These are phyloP conservation scores for Halictus quadricinctus DNA, from an alignment of 2,888 invertebrate genomes.

Conservation along the genomic window DNA sequence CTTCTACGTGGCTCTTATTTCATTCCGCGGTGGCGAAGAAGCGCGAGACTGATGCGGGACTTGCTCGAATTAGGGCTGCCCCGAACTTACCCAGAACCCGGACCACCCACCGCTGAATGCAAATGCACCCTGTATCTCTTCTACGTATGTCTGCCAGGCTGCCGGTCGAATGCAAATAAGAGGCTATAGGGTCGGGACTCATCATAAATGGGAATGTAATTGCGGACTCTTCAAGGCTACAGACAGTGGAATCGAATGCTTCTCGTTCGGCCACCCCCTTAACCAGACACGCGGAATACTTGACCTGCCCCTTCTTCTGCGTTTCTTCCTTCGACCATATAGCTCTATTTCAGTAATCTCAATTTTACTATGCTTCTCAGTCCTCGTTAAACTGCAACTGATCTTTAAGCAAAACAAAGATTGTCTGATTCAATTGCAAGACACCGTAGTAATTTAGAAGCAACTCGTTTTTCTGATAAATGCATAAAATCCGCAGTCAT, in stretches of 20 bases:
- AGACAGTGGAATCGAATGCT: background rate
- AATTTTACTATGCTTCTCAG: too few relatives aligned
- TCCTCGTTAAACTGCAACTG: too few relatives aligned
- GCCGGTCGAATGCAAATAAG: slow-evolving; percentile 33
- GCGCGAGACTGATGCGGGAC: slow-evolving; percentile 32
- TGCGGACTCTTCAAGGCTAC: slow-evolving; percentile 29
- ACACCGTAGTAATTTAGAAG: too few relatives aligned
- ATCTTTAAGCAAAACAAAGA: too few relatives aligned
- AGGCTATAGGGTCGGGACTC: slow-evolving; percentile 3
- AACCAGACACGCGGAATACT: background rate
- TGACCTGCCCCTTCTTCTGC: background rate
- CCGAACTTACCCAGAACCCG: slow-evolving; percentile 16
- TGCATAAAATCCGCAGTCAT: too few relatives aligned
- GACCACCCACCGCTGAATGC: slow-evolving; percentile 21
- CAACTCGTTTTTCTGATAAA: too few relatives aligned
- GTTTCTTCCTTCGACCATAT: background rate
- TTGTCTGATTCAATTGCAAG: too few relatives aligned
- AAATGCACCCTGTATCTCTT: slow-evolving; percentile 30
- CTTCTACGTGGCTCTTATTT: slow-evolving; percentile 65
- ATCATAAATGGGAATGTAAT: slow-evolving; percentile 37
- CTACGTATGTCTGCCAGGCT: background rate
- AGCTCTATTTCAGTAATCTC: too few relatives aligned
- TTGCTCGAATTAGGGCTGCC: slow-evolving; percentile 42
- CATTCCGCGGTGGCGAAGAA: slow-evolving; percentile 57
- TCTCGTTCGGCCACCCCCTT: background rate